A percentile compares a stretch with the other conserved stretches of the same genome.
These are phyloP conservation scores for Mustelus asterias DNA, from an alignment of 2,113 vertebrate species.

Conservation along the genomic window DNA sequence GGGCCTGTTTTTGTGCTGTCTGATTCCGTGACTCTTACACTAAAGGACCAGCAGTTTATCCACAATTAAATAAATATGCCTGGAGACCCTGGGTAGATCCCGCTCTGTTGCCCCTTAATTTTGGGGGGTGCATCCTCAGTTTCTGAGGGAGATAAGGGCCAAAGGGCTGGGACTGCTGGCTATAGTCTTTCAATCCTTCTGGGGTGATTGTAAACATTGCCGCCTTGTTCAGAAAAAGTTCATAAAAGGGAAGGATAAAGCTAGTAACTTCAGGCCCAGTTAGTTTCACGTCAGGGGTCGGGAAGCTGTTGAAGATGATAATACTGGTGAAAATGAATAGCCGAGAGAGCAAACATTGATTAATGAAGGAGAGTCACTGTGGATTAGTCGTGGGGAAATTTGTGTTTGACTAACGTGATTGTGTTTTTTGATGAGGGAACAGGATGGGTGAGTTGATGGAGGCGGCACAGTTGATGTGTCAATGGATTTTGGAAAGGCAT, in stretches of 20 bases:
- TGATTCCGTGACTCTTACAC: background rate
- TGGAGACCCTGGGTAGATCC: background rate
- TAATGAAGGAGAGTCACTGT: background rate
- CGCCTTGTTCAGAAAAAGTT: too few species aligned
- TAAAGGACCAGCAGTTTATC: background rate
- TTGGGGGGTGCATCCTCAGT: background rate
- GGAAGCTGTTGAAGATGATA: background rate
- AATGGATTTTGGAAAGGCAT: background rate
- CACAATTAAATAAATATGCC: background rate
- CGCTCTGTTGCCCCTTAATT: too few species aligned
- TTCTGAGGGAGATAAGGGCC: background rate
- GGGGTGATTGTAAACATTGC: too few species aligned
- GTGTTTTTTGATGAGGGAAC: background rate
- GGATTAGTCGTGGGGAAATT: background rate
- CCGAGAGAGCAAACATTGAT: background rate
- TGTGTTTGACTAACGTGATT: background rate
- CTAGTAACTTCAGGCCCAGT: background rate
- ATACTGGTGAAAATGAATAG: too few species aligned
- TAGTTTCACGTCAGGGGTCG: background rate
- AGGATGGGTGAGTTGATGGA: background rate
- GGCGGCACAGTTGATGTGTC: background rate
- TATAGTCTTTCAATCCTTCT: background rate
- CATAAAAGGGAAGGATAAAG: background rate
- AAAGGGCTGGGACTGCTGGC: background rate
- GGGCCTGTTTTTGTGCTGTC: too few species aligned